Evolutionary conservation across 2,113 vertebrate species (phyloP).

Genomic region (Trogon melanurus): DNA sequence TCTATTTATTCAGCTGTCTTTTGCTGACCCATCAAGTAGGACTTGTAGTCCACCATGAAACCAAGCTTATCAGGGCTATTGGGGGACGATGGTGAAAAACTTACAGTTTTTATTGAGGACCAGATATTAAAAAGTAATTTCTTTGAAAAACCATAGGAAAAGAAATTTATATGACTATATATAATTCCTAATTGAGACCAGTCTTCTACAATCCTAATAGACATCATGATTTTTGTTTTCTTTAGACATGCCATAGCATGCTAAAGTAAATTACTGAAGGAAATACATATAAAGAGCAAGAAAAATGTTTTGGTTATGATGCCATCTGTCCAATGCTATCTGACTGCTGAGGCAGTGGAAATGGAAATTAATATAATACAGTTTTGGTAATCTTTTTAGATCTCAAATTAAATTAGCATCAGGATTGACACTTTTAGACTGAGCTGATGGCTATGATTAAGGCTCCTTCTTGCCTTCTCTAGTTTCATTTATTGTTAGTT

Average conservation of each 20-base stretch:
- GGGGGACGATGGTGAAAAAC: not conserved
- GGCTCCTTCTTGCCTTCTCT: conserved; percentile 31
- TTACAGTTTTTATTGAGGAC: not conserved
- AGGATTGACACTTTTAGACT: conserved; percentile 18
- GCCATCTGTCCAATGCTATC: not conserved
- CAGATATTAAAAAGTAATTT: not conserved
- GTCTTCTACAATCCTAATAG: not conserved
- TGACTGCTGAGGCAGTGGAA: not conserved
- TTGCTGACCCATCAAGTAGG: not conserved
- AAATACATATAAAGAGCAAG: not conserved
- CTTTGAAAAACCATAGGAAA: not conserved
- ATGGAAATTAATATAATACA: conserved; percentile 3
- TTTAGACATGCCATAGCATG: not conserved
- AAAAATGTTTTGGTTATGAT: conserved; percentile 25
- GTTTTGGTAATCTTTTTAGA: conserved; percentile 11
- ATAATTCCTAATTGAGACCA: not conserved
- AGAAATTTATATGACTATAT: not conserved
- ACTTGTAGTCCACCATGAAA: not conserved
- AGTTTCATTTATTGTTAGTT: conserved; percentile 30
- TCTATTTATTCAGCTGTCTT: not conserved
- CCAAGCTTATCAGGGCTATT: not conserved
- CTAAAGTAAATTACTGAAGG: not conserved
- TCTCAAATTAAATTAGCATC: conserved; percentile 30
- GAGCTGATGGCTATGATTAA: not conserved
- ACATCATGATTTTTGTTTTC: not conserved